Evolutionary conservation across 2,888 invertebrate genomes (phyloP), one percentile per base, ranked within the genome.

Genomic region (Callinectes sapidus): DNA sequence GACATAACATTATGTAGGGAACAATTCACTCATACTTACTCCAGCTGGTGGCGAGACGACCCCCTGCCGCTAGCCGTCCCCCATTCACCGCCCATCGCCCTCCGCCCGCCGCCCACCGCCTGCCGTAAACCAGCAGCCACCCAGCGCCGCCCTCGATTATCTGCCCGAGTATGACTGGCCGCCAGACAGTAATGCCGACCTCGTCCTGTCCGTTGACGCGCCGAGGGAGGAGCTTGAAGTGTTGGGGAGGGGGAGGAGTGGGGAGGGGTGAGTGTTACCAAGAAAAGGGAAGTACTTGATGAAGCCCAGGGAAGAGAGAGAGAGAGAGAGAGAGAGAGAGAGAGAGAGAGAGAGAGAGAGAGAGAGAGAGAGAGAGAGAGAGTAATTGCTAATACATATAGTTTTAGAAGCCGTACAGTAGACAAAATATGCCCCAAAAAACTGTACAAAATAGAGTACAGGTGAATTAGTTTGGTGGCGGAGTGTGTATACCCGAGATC

Each of bases 121-220:
- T n/a, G 71, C 71, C 28, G 71, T 42, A 86, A 86, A 86, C 86
- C 86, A 39, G 39, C 39, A 23, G 42, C 32, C 86, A 86, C 86
- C 39, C 42, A 86, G 39, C 86, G 86, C 86, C 42, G 42, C 42
- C 39, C 42, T n/a, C 86, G 86, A 39, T 86, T 86, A 86, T 39
- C n/a, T 35, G 1, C 39, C 86, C 13, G 39, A 16, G 18, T 86
- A 86, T 86, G 39, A 86, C 18, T 35, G 5, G 39, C 42, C 86
- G 42, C 86, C 86, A 86, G 86, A 86, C 86, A 86, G 42, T 86
- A 86, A 86, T 86, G 86, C 86, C 86, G 86, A 42, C 86, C 42
- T 48, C 18, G 39, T 86, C 86, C 32, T 86, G 39, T 48, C 42
- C 23, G 39, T 86, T 39, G 42, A 39, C 39, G 86, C 86, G 86